Conservation (phyloP, 2,797 vertebrate species). For the Sylvilagus floridanus region DNA sequence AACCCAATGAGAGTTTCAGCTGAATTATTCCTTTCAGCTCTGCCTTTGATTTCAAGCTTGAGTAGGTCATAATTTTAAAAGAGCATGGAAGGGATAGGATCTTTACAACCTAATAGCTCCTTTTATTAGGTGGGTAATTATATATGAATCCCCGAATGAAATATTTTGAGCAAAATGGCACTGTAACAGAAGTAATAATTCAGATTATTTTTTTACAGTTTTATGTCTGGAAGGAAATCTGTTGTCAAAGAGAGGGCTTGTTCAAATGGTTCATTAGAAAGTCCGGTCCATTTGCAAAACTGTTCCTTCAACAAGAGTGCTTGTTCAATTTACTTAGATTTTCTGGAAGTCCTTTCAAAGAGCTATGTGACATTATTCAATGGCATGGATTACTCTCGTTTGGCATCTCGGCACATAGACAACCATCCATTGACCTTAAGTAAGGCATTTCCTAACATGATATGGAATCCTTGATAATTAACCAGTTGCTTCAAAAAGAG, state of each 20-base stretch:
- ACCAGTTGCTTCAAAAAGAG: neutral
- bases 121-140: conserved; percentile 89
- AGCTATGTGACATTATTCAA: conserved; percentile 18
- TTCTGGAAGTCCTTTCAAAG: conserved; percentile 73
- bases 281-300: conserved; percentile 75
- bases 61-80: conserved; percentile 88
- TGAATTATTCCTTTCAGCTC: conserved; percentile 87
- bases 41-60: conserved; percentile 89
- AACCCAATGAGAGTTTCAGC: conserved; percentile 83
- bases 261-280: conserved; percentile 84
- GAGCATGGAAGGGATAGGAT: conserved; percentile 87
- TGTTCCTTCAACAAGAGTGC: conserved; percentile 74
- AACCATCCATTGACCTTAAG: conserved; percentile 52
- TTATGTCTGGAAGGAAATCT: conserved; percentile 77
- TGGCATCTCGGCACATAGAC: neutral
- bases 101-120: conserved; percentile 88
- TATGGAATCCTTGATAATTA: conserved; percentile 31
- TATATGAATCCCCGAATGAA: conserved; percentile 87
- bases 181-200: conserved; percentile 87
- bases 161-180: conserved; percentile 88
- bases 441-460: conserved; percentile 63
- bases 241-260: conserved; percentile 83
- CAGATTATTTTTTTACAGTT: conserved; percentile 84
- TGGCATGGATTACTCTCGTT: conserved; percentile 43
- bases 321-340: conserved; percentile 75